Evolutionary conservation across 2,113 vertebrate species (phyloP).

Genomic region (Scytalopus superciliaris): DNA sequence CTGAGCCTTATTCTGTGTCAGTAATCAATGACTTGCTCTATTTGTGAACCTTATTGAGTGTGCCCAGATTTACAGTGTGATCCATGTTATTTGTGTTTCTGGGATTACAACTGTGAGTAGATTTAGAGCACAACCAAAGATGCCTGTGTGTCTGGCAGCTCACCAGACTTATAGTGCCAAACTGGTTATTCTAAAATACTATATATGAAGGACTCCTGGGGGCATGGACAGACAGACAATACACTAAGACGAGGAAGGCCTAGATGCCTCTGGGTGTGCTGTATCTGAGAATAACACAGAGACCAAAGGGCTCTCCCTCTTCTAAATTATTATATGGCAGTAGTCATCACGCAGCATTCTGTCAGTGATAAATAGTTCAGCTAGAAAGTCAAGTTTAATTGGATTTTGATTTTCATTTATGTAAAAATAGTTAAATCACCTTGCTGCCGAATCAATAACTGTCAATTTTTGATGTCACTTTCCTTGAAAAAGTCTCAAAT

Average conservation of each 20-base stretch:
- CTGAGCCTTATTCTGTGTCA: background rate
- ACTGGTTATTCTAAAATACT: background rate
- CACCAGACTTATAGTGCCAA: background rate
- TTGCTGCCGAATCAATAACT: background rate
- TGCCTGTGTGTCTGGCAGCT: background rate
- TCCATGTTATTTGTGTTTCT: background rate
- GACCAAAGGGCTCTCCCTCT: background rate
- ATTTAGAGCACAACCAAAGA: background rate
- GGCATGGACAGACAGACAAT: background rate
- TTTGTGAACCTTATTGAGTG: background rate
- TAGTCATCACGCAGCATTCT: background rate
- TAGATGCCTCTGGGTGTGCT: background rate
- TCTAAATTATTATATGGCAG: background rate
- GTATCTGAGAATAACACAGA: background rate
- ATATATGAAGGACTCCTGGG: background rate
- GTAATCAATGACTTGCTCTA: background rate
- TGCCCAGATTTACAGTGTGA: background rate
- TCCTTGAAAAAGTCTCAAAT: slow-evolving; percentile 1
- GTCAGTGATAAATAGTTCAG: background rate
- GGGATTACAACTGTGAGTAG: background rate
- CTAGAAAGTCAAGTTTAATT: background rate
- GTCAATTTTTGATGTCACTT: background rate
- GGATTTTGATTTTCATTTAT: slow-evolving; percentile 24
- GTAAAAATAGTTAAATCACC: background rate
- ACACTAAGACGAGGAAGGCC: background rate